Evolutionary conservation across 2,888 invertebrate species (phyloP), one percentile per base, ranked within the genome.

Genomic region (Pheosia tremula): DNA sequence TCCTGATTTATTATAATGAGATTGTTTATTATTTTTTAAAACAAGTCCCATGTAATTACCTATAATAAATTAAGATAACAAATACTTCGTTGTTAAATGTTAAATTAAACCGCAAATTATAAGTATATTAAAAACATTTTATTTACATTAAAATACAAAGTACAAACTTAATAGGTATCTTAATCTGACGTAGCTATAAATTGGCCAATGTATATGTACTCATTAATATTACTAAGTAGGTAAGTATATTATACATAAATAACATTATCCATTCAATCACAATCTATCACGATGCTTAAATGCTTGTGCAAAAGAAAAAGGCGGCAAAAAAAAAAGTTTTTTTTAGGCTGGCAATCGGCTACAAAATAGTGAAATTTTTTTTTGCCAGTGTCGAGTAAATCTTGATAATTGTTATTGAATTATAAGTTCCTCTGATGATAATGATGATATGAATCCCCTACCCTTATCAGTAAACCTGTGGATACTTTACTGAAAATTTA

Each of bases 1-100:
- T 93, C 93, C 93, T 93, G 90, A 88, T 89, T 91, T 89, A 88
- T 86, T 84, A 81, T 78, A 77, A 43, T 57, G 47, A 4, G 53
- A 37, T 37, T 58, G 58, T 37, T 61, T 75, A 71, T 71, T 69
- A 63, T 66, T 74, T 9, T 45, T 8, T 10, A 10, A 4, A 10
- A 45, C 4, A 3, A 10, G 11, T 45, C 3, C 45, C 10, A 9
- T 45, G 0, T 45, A 10, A 9, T 45, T 4, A 8, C 41, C 41
- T 7, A 50, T n/a, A 49, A 45, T 13, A 3, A 54, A 54, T 6
- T 5, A 38, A 41, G 2, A 41, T 7, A 52, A 52, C 52, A 1
- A 52, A 52, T 52, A n/a, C 24, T 5, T 13, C 3, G 13, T 6
- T 13, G 6, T 11, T 49, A 24, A 13, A 50, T 13, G 6, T 11